Evolutionary conservation across 2,113 vertebrate genomes (phyloP).

Genomic region (Calonectris borealis): DNA sequence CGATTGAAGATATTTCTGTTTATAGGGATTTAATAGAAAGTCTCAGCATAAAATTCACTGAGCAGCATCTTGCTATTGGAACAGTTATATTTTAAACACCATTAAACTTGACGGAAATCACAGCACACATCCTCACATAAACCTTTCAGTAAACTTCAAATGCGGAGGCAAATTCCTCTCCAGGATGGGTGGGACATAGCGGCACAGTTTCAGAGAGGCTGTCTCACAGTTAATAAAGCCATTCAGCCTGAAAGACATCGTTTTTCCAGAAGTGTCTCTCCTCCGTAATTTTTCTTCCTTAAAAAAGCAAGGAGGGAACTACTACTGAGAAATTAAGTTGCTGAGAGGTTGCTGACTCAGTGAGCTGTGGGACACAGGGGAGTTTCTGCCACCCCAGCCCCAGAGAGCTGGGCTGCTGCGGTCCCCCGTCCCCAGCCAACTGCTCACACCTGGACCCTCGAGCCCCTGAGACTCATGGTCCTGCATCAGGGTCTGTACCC

Average conservation of each 20-base stretch:
- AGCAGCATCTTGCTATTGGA: background rate
- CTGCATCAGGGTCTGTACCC: background rate
- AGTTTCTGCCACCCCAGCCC: background rate
- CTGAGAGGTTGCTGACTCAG: background rate
- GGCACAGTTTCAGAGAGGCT: background rate
- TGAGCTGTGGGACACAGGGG: background rate
- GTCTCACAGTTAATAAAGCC: background rate
- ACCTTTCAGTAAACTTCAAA: background rate
- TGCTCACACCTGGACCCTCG: background rate
- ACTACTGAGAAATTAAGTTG: background rate
- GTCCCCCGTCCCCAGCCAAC: background rate
- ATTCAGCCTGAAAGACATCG: background rate
- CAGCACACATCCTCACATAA: background rate
- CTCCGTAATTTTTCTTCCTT: background rate
- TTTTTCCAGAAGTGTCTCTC: background rate
- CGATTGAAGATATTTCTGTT: background rate
- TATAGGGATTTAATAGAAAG: background rate
- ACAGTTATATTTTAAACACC: background rate
- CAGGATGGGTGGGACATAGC: background rate
- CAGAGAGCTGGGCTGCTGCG: accelerated
- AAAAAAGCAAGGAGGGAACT: background rate
- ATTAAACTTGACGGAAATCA: background rate
- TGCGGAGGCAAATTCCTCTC: accelerated
- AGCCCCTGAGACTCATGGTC: accelerated
- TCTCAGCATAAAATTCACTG: slow-evolving; percentile 6